Evolutionary conservation across 2,797 vertebrate species (phyloP), one percentile per base, ranked within the genome.

Genomic region (Staurois parvus): DNA sequence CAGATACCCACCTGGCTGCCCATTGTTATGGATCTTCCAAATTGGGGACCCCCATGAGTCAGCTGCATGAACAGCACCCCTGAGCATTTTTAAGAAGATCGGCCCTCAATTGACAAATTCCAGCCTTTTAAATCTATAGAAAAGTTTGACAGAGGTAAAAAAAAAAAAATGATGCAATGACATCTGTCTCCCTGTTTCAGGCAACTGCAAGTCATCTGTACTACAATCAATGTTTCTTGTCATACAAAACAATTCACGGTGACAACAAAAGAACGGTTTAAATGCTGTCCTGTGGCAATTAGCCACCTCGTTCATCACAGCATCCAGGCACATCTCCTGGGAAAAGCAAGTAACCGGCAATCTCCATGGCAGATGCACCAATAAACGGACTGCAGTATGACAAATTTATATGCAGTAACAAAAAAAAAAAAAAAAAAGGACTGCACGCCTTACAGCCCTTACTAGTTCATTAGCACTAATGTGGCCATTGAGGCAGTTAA

Each of bases 321-420:
- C 62, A 17, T 45, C 37, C 76, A 66, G 48, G 40, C n/a, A 66
- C 76, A 28, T 66, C 62, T 52, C 76, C 30, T 62, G n/a, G 62
- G 37, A 40, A 79, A 34, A 66, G 29, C 1, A 75, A 24, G 45
- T 29, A 42, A 48, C 4, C 6, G 34, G 30, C 75, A 13, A 59
- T 19, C 62, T 15, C 30, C 19, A 7, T 62, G 45, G 76, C 59
- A 19, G 76, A 42, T n/a, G 59, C 75, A 4, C 30, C 37, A 17
- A 17, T 5, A 76, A 17, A 56, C 4, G 34, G 30, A 6, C 28
- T 69, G 40, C 77, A 17, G 62, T 12, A 24, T 3, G 21, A 37
- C 21, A 10, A 1, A 28, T 40, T 17, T 28, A 28, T 11, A 32
- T 48, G 56, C 75, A 40, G 29, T 64, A 21, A 37, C 37, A 37